A percentile compares a stretch with the other conserved stretches of the same genome.
Evolutionary conservation across 2,888 invertebrate species (phyloP).

Genomic region (Tethea ocularis): DNA sequence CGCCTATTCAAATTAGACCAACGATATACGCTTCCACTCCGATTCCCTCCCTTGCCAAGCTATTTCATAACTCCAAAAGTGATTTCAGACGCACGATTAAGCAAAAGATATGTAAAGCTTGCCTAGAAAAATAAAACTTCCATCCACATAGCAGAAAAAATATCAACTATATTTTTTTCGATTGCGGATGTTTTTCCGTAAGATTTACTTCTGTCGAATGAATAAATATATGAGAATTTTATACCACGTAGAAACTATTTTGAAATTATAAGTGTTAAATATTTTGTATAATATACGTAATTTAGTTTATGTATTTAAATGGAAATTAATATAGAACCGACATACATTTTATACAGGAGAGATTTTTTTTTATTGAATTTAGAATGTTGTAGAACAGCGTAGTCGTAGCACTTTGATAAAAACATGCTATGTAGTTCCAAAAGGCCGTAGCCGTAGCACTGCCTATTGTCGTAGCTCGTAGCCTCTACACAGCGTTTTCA

Average conservation of each 20-base stretch:
- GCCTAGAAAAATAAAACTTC: constrained; percentile 29
- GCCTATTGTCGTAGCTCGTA: neutral
- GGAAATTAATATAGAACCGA: too few relatives aligned
- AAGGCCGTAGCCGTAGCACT: neutral
- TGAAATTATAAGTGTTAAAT: too few relatives aligned
- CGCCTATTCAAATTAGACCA: constrained; percentile 66
- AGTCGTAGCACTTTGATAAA: neutral
- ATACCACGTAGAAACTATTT: too few relatives aligned
- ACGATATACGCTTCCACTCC: constrained; percentile 48
- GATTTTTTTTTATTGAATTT: too few relatives aligned
- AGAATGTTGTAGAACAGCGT: neutral
- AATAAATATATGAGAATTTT: too few relatives aligned
- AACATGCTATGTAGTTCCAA: neutral
- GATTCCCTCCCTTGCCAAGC: constrained; percentile 35
- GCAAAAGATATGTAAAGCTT: constrained; percentile 39
- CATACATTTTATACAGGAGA: too few relatives aligned
- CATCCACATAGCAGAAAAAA: constrained; percentile 17
- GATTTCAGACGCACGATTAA: constrained; percentile 59
- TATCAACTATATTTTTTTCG: constrained; percentile 12
- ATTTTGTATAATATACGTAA: too few relatives aligned
- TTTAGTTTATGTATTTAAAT: too few relatives aligned
- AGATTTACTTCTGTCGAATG: neutral
- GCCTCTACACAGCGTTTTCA: neutral
- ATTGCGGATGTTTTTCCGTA: neutral
- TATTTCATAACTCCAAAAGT: constrained; percentile 54